A percentile compares a stretch with the other conserved stretches of the same genome.
Evolutionary conservation across 2,888 invertebrate species (phyloP).

Genomic region (Sarcophaga caerulescens): DNA sequence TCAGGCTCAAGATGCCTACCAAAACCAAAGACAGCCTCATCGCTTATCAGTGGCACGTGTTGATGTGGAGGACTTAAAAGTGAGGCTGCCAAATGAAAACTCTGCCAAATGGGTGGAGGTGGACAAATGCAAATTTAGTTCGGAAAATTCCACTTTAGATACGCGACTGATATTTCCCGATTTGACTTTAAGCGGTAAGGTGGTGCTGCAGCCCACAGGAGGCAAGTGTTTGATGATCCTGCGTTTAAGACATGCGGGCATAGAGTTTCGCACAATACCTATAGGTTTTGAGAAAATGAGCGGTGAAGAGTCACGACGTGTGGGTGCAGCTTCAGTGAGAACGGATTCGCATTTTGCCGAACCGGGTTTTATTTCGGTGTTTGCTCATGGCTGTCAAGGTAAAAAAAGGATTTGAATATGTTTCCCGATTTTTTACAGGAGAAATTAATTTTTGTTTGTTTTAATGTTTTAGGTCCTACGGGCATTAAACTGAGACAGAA

Average conservation of each 20-base stretch:
- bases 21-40: conserved; percentile 73
- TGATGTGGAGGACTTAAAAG: conserved; percentile 79
- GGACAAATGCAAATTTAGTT: conserved; percentile 89
- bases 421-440: neutral
- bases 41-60: conserved; percentile 69
- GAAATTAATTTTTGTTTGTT: neutral
- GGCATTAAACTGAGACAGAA: conserved; percentile 78
- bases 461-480: conserved; percentile 68
- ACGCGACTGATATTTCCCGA: conserved; percentile 90
- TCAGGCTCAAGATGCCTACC: neutral
- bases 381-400: conserved; percentile 91
- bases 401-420: neutral
- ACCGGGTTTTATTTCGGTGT: conserved; percentile 92
- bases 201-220: conserved; percentile 83
- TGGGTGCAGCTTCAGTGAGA: conserved; percentile 81
- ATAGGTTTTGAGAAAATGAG: conserved; percentile 72
- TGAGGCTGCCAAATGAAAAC: conserved; percentile 86
- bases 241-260: conserved; percentile 88
- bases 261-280: conserved; percentile 89
- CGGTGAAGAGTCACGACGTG: conserved; percentile 76
- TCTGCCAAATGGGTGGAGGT: conserved; percentile 86
- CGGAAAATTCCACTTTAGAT: conserved; percentile 87
- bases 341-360: conserved; percentile 92
- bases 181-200: conserved; percentile 89
- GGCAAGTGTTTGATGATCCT: conserved; percentile 90